Evolutionary conservation across 2,888 invertebrate genomes (phyloP).

Genomic region (Cheilosia soror): DNA sequence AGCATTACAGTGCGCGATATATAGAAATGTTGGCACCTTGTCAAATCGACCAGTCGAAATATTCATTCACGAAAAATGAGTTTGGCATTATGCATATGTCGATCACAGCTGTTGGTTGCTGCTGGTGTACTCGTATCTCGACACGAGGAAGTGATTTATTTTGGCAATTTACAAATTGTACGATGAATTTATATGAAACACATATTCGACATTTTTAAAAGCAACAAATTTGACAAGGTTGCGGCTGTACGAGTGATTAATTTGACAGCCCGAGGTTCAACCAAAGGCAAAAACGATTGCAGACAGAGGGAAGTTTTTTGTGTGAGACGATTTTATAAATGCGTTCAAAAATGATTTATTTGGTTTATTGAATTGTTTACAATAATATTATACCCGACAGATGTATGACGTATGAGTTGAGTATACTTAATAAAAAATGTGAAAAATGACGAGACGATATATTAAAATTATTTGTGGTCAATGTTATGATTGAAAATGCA

Average conservation of each 20-base stretch:
- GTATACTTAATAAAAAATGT: no score
- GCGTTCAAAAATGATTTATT: constrained; percentile 20
- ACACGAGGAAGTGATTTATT: constrained; percentile 46
- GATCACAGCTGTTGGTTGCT: constrained; percentile 7
- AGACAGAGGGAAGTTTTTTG: neutral
- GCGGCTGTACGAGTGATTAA: constrained; percentile 38
- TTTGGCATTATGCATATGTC: neutral
- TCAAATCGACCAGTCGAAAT: constrained; percentile 33
- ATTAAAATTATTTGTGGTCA: no score
- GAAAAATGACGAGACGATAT: no score
- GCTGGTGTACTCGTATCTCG: neutral
- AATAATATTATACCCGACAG: no score
- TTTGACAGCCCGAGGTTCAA: constrained; percentile 31
- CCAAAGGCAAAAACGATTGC: neutral
- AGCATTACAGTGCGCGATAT: constrained; percentile 9
- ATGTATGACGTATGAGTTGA: no score
- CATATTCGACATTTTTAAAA: constrained; percentile 19
- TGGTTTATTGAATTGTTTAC: neutral
- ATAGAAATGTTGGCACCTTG: constrained; percentile 35
- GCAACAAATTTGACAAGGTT: constrained; percentile 33
- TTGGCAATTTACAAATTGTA: constrained; percentile 37
- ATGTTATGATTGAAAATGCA: no score
- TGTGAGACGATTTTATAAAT: constrained; percentile 20
- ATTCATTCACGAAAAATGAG: constrained; percentile 18
- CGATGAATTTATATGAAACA: constrained; percentile 10